Evolutionary conservation across 2,113 vertebrate genomes (phyloP).

Genomic region (Calidris pugnax): DNA sequence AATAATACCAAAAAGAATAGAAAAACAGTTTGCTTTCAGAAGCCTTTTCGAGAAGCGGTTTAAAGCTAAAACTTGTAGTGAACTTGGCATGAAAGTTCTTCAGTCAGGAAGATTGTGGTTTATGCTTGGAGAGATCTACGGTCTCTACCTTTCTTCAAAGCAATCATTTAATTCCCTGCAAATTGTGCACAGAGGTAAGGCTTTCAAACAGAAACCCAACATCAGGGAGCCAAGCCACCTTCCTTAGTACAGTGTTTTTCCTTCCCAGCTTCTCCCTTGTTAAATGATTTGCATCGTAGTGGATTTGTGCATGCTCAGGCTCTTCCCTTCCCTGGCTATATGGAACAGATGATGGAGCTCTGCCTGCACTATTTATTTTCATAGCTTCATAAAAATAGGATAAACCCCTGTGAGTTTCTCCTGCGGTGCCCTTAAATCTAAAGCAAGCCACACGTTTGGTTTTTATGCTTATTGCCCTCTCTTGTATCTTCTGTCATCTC

Average conservation of each 20-base stretch:
- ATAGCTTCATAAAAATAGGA: not conserved
- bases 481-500: not conserved
- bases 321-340: not conserved
- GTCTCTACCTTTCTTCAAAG: not conserved
- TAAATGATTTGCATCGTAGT: not conserved
- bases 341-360: not conserved
- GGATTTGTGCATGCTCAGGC: not conserved
- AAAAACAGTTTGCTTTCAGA: not conserved
- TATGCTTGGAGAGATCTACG: not conserved
- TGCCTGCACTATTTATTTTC: not conserved
- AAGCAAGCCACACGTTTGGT: not conserved
- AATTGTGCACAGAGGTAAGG: not conserved
- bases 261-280: not conserved
- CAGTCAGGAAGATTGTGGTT: not conserved
- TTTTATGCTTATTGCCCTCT: not conserved
- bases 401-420: not conserved
- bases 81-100: not conserved
- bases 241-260: not conserved
- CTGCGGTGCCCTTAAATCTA: not conserved
- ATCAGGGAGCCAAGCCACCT: not conserved
- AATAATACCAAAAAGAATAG: not conserved
- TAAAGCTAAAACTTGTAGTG: slow-evolving; percentile 3
- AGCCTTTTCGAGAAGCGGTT: not conserved
- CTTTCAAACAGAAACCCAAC: not conserved
- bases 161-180: not conserved